phyloP scores from a whole-genome alignment of 2,888 invertebrate genomes.

The Pelosia muscerda region DNA sequence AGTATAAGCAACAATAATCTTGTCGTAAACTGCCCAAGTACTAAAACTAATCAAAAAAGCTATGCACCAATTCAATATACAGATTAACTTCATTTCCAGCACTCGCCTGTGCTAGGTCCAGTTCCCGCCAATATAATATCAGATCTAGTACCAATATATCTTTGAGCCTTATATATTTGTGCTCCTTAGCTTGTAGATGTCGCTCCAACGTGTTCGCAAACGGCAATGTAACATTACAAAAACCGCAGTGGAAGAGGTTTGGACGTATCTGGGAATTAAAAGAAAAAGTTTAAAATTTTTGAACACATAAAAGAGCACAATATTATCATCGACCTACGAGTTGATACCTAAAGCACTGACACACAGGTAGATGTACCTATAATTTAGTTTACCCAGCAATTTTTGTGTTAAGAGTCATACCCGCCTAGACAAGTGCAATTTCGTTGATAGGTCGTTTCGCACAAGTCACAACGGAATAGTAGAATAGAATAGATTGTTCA shows the following conservation, averaged over 20 bases:
- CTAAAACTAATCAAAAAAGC: neutral
- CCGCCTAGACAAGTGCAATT: too few species aligned
- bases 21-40: neutral
- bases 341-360: too few species aligned
- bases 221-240: conserved; percentile 64
- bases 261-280: conserved; percentile 63
- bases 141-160: neutral
- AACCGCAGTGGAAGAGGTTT: conserved; percentile 69
- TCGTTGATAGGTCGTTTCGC: too few species aligned
- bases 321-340: neutral
- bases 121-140: neutral
- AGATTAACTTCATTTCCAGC: neutral
- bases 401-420: too few species aligned
- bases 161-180: neutral
- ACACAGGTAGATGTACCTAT: too few species aligned
- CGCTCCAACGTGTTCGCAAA: conserved; percentile 56
- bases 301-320: neutral
- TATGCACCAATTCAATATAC: neutral
- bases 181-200: conserved; percentile 21
- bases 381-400: too few species aligned
- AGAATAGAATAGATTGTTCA: too few species aligned
- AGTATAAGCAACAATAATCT: neutral
- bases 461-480: too few species aligned
- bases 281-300: neutral
- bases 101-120: neutral